These are phyloP conservation scores for Petrophora chlorosata DNA, from an alignment of 2,888 invertebrate species.

Conservation along the genomic window DNA sequence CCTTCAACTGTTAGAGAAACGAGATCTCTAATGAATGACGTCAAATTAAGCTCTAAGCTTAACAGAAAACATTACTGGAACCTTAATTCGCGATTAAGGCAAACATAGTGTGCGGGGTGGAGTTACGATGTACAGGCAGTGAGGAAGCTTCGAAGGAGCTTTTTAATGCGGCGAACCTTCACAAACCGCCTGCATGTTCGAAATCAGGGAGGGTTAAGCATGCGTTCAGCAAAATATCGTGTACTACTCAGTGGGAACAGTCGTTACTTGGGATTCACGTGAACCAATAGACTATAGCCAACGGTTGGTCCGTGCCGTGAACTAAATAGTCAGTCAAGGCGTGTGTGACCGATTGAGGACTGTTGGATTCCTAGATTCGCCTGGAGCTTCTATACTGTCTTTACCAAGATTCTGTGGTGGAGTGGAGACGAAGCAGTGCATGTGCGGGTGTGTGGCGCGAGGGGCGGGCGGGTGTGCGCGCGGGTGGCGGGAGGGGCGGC, in stretches of 20 bases:
- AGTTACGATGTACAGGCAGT: conserved; percentile 9
- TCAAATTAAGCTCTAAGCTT: conserved; percentile 78
- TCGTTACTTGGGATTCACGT: too few species aligned
- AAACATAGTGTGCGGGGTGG: conserved; percentile 81
- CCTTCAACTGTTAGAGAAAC: conserved; percentile 51
- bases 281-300: too few species aligned
- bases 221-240: neutral
- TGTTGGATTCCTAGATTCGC: too few species aligned
- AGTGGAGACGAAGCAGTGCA: conserved; percentile 79
- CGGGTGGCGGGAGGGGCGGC: conserved; percentile 60
- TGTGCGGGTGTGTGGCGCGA: conserved; percentile 61
- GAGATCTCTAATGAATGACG: conserved; percentile 71
- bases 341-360: too few species aligned
- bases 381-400: conserved; percentile 14
- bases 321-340: too few species aligned
- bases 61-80: conserved; percentile 80
- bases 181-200: neutral
- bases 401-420: conserved; percentile 54
- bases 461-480: conserved; percentile 55
- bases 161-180: too few species aligned
- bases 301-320: too few species aligned
- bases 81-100: conserved; percentile 83
- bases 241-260: too few species aligned
- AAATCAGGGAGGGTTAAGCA: conserved; percentile 1
- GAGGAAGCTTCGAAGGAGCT: neutral